Percentiles rank a stretch among this genome's conserved stretches.
Evolutionary conservation across 2,797 vertebrate genomes (phyloP).

Genomic region (Microctenopoma lineatum): DNA sequence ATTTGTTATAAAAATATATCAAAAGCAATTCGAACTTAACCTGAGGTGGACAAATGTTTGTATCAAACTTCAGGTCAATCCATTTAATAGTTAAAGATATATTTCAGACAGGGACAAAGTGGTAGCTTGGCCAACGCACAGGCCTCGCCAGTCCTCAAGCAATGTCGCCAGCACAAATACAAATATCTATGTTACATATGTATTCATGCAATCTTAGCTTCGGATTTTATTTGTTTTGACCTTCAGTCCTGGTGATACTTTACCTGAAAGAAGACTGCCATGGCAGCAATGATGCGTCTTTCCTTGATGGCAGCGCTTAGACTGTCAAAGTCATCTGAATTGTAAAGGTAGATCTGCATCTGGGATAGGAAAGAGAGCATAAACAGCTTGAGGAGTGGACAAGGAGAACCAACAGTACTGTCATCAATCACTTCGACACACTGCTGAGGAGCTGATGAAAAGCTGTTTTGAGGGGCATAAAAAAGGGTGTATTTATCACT

Average conservation of each 20-base stretch:
- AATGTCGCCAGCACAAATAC: not conserved
- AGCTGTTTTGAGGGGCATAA: constrained; percentile 77
- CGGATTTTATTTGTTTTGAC: constrained; percentile 23
- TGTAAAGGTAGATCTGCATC: constrained; percentile 99
- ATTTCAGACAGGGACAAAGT: constrained; percentile 5
- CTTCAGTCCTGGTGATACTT: constrained; percentile 50
- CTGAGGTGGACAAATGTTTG: not conserved
- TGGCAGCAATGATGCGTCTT: constrained; percentile 92
- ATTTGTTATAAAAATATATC: constrained; percentile 1
- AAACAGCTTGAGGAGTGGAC: constrained; percentile 74
- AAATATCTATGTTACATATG: constrained; percentile 1
- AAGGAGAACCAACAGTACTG: constrained; percentile 59
- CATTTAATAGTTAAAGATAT: not conserved
- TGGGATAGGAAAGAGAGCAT: constrained; percentile 79
- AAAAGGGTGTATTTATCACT: constrained; percentile 79
- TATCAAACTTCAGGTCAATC: constrained; percentile 6
- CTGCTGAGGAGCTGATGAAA: constrained; percentile 76
- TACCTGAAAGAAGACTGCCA: constrained; percentile 98
- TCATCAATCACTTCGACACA: constrained; percentile 74
- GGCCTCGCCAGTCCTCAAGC: not conserved
- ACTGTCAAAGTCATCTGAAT: constrained; percentile 98
- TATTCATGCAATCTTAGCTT: not conserved
- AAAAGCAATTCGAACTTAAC: constrained; percentile 11
- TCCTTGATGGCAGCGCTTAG: constrained; percentile 93
- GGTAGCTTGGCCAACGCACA: not conserved